A percentile compares a stretch with the other conserved stretches of the same genome.
These are phyloP conservation scores for Druceiella hillmani DNA, from an alignment of 2,888 invertebrate genomes.

Conservation along the genomic window DNA sequence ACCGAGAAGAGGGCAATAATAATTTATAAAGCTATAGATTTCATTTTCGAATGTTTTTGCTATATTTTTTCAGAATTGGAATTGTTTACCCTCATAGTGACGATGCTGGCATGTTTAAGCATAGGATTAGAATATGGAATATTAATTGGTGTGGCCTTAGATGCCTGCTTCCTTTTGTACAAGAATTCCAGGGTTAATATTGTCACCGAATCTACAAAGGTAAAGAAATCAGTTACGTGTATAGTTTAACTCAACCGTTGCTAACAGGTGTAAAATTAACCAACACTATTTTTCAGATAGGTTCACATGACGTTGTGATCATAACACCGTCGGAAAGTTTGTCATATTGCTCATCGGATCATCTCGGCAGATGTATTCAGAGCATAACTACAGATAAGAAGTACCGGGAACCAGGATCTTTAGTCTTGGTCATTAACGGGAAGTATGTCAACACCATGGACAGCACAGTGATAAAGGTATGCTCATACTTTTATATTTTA, in stretches of 20 bases:
- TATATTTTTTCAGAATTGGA: slow-evolving; percentile 30
- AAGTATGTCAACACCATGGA: slow-evolving; percentile 36
- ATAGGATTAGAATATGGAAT: slow-evolving; percentile 82
- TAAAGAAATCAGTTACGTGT: slow-evolving; percentile 19
- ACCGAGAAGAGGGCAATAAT: slow-evolving; percentile 6
- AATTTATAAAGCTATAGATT: slow-evolving; percentile 3
- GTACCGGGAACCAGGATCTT: slow-evolving; percentile 3
- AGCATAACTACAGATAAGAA: slow-evolving; percentile 13
- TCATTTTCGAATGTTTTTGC: not conserved
- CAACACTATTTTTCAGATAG: slow-evolving; percentile 20
- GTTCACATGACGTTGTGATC: slow-evolving; percentile 26
- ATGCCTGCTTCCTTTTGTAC: slow-evolving; percentile 65
- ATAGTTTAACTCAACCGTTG: no score
- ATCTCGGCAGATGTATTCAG: slow-evolving; percentile 31
- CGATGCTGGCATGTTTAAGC: slow-evolving; percentile 65
- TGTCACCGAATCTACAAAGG: slow-evolving; percentile 29
- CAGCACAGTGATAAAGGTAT: slow-evolving; percentile 36
- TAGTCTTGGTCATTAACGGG: slow-evolving; percentile 31
- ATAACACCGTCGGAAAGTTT: slow-evolving; percentile 35
- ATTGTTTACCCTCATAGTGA: slow-evolving; percentile 48
- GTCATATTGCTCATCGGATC: slow-evolving; percentile 39
- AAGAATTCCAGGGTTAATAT: slow-evolving; percentile 61
- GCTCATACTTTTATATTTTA: no score
- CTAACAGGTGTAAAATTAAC: no score
- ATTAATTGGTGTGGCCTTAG: slow-evolving; percentile 65